Conservation (phyloP, 2,888 invertebrate genomes). For the Doris montereyensis region DNA sequence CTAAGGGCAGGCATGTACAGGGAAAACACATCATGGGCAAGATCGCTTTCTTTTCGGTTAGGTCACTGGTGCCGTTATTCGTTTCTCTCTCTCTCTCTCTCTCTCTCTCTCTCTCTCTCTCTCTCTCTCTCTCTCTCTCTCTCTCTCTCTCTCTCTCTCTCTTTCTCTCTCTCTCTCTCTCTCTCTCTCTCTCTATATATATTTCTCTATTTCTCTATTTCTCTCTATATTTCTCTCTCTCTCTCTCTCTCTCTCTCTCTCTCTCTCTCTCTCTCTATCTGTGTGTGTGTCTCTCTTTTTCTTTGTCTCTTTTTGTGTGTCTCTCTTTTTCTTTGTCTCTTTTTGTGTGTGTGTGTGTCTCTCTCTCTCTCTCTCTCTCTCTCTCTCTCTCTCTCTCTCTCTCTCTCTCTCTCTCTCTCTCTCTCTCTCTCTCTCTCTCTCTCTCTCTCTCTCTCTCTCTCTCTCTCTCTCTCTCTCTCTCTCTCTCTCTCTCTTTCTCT, state of each 20-base stretch:
- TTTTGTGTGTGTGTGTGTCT: not conserved
- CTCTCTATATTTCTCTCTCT: not conserved
- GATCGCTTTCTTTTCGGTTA: not conserved
- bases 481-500: constrained; percentile 21
- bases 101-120: constrained; percentile 10
- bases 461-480: constrained; percentile 17
- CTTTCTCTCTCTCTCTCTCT: constrained; percentile 18
- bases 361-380: not conserved
- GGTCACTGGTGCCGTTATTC: not conserved
- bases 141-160: constrained; percentile 13
- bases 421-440: not conserved
- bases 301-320: not conserved
- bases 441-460: not conserved
- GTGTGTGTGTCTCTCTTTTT: constrained; percentile 1
- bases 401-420: not conserved
- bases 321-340: not conserved
- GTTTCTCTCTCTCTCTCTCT: not conserved
- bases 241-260: not conserved
- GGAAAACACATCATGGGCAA: not conserved
- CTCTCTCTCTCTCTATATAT: not conserved
- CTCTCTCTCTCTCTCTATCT: constrained; percentile 1
- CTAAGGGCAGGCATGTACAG: too few relatives aligned
- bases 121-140: constrained; percentile 23
- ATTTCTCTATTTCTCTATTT: not conserved
- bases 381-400: not conserved